Evolutionary conservation across 1,140 invertebrate species (phyloP).

Genomic region (Varroa destructor): DNA sequence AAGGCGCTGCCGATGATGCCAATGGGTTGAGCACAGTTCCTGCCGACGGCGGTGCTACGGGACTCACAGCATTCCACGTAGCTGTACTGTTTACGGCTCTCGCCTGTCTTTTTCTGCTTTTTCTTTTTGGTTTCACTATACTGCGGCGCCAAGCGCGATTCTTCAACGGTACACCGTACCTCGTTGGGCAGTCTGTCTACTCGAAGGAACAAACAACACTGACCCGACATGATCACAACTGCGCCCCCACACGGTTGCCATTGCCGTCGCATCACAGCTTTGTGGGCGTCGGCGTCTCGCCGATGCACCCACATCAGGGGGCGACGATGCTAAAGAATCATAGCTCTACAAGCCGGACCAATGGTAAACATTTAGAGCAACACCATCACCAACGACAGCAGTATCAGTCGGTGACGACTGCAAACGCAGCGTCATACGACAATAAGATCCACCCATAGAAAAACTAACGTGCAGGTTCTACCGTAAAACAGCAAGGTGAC

Average conservation of each 20-base stretch:
- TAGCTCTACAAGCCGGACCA: no score
- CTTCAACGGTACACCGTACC: constrained; percentile 20
- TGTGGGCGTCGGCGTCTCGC: no score
- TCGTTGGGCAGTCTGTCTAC: background rate
- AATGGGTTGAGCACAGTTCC: background rate
- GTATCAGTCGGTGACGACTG: no score
- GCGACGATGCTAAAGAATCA: no score
- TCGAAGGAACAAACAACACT: background rate
- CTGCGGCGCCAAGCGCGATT: constrained; percentile 18
- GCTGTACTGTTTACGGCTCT: constrained; percentile 15
- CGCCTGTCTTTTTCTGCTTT: constrained; percentile 14
- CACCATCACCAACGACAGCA: no score
- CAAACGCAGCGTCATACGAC: no score
- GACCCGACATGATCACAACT: constrained; percentile 8
- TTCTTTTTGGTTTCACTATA: constrained; percentile 12
- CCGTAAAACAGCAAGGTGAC: no score
- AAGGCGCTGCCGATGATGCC: no score
- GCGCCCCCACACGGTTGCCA: background rate
- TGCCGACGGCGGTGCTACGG: background rate
- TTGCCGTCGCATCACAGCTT: background rate
- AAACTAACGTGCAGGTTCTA: no score
- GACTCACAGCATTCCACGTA: constrained; percentile 11
- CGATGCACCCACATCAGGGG: no score
- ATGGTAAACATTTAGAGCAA: no score
- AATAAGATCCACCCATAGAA: no score